Conservation (phyloP, 2,888 invertebrate genomes). For the Rhopalosiphum nymphaeae region DNA sequence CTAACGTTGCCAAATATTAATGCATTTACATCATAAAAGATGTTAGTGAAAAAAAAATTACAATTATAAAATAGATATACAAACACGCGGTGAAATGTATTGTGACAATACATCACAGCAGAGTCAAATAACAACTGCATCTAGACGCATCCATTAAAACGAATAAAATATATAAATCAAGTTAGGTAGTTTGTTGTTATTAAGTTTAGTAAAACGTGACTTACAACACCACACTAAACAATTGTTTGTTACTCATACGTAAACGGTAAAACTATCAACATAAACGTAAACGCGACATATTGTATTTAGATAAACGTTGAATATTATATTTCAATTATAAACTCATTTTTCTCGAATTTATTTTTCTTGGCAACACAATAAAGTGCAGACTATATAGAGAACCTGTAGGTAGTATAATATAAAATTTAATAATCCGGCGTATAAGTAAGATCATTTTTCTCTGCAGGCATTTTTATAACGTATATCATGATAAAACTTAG, state of each 20-base stretch:
- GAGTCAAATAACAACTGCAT: not conserved
- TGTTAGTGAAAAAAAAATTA: not conserved
- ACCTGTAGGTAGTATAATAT: not conserved
- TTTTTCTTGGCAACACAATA: not conserved
- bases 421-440: not conserved
- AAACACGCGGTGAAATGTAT: not conserved
- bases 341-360: not conserved
- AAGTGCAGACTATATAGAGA: not conserved
- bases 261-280: not conserved
- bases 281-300: not conserved
- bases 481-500: not conserved
- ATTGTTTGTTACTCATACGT: not conserved
- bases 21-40: not conserved
- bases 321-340: not conserved
- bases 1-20: slow-evolving; percentile 24
- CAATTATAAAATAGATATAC: not conserved
- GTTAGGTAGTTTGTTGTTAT: not conserved
- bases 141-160: not conserved
- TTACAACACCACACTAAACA: not conserved
- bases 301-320: not conserved
- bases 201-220: not conserved
- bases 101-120: not conserved
- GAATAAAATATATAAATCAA: not conserved
- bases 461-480: not conserved
- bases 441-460: not conserved